phyloP scores from a whole-genome alignment of 2,888 invertebrate species.

The Drosophila fungiperda region DNA sequence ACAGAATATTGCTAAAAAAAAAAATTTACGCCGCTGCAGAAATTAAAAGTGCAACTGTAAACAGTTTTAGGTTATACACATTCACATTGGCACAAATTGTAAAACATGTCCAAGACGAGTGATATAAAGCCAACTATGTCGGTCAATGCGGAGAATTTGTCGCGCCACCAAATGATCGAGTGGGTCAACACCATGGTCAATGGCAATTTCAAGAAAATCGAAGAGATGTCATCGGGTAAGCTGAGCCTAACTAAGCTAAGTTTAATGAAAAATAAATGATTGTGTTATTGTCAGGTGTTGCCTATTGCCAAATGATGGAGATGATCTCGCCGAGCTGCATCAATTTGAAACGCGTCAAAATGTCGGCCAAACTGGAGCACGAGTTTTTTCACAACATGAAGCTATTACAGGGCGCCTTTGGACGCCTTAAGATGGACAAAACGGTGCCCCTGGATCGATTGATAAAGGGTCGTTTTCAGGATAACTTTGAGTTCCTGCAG shows the following conservation, averaged over 20 bases:
- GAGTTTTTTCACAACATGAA: slow-evolving; percentile 99
- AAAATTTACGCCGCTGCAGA: neutral
- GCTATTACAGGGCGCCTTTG: slow-evolving; percentile 97
- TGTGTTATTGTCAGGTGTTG: slow-evolving; percentile 89
- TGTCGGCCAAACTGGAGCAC: slow-evolving; percentile 98
- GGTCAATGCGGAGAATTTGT: slow-evolving; percentile 92
- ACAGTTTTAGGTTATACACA: neutral
- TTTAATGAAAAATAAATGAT: neutral
- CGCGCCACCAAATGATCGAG: slow-evolving; percentile 98
- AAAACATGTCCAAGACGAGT: slow-evolving; percentile 34
- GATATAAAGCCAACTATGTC: slow-evolving; percentile 70
- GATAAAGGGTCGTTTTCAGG: slow-evolving; percentile 99
- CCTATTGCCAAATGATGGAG: slow-evolving; percentile 99
- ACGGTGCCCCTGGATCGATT: slow-evolving; percentile 86
- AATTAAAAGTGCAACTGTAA: slow-evolving; percentile 12
- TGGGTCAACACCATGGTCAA: slow-evolving; percentile 99
- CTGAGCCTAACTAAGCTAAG: neutral
- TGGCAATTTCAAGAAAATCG: slow-evolving; percentile 96
- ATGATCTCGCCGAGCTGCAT: slow-evolving; percentile 96
- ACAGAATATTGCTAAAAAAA: slow-evolving; percentile 5
- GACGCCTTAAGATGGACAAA: slow-evolving; percentile 98
- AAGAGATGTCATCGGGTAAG: slow-evolving; percentile 94
- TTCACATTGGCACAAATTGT: neutral
- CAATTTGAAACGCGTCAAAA: slow-evolving; percentile 96
- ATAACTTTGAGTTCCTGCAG: slow-evolving; percentile 99